Evolutionary conservation across 2,113 vertebrate species (phyloP), one percentile per base, ranked within the genome.

Genomic region (Bubalus kerabau): DNA sequence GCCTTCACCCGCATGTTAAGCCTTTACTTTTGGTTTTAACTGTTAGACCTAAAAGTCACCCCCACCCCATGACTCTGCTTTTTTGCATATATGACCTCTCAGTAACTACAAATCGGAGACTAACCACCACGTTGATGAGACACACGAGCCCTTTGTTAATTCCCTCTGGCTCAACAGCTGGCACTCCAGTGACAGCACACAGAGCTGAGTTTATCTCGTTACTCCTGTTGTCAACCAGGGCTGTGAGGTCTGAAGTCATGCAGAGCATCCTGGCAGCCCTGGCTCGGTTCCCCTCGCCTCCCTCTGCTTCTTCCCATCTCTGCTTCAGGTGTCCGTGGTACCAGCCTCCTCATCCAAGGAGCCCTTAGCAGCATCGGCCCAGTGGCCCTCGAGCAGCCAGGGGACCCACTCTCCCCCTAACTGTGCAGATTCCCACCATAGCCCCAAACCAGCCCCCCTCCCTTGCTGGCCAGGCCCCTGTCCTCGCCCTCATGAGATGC

Each of bases 361-460:
- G 9, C 52, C 82, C 30, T 40, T 57, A 56, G 86, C 7, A 7
- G 80, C 9, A 32, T 52, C 6, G 0, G 48, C 80, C 80, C 23
- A 7, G 11, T n/a, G n/a, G 13, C 21, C 81, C 21, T 13, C 19
- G 6, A n/a, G n/a, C 12, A 23, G 21, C 11, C 32, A 36, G 32
- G 13, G 32, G 7, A 13, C 50, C 52, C n/a, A 7, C 56, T 36
- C 1, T 13, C 30, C 12, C 11, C 1, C 23, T 6, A 11, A 19
- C 83, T 9, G 26, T 6, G 10, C 23, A 94, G 87, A 50, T 28
- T 48, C 26, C 21, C 7, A 11, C 52, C 5, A 60, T 16, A 26
- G 40, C 59, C 76, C 23, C 9, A 28, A 10, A n/a, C 24, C 26
- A 6, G 46, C 6, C 19, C 21, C 30, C 3, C 11, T 13, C 4